These are phyloP conservation scores for Nymphalis io DNA, from an alignment of 1,140 invertebrate species.

Conservation along the genomic window DNA sequence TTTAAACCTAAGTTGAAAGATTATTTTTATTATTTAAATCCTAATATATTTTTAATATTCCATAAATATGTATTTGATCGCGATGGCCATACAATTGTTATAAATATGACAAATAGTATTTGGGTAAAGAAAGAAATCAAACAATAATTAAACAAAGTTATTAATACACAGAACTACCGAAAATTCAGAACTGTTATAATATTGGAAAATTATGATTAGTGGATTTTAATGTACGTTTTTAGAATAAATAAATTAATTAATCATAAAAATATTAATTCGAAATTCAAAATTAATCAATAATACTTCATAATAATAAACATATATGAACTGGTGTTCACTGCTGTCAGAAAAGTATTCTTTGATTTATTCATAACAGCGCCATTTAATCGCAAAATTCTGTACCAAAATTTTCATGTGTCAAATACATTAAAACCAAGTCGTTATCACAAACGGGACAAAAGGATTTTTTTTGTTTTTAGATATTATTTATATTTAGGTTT, in stretches of 20 bases:
- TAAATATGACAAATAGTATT: no score
- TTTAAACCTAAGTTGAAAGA: background rate
- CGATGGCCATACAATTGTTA: background rate
- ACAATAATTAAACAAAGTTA: background rate
- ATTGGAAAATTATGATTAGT: background rate
- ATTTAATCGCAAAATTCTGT: constrained; percentile 10
- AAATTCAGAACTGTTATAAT: background rate
- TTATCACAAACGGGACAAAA: constrained; percentile 1
- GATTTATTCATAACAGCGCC: background rate
- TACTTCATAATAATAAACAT: background rate
- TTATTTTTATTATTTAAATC: background rate
- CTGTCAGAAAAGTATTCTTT: background rate
- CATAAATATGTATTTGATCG: background rate
- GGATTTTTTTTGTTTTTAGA: background rate
- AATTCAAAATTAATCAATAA: no score
- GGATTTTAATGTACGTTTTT: no score
- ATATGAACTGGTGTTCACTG: background rate
- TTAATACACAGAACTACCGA: background rate
- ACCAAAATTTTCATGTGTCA: constrained; percentile 5
- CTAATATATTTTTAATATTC: background rate
- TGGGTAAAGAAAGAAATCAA: background rate
- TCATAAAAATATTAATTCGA: no score
- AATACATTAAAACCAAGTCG: background rate
- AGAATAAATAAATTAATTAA: no score
- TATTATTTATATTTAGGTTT: background rate